Base-by-base conservation (phyloP, 2,113 vertebrate genomes). In the Taxidea taxus region DNA sequence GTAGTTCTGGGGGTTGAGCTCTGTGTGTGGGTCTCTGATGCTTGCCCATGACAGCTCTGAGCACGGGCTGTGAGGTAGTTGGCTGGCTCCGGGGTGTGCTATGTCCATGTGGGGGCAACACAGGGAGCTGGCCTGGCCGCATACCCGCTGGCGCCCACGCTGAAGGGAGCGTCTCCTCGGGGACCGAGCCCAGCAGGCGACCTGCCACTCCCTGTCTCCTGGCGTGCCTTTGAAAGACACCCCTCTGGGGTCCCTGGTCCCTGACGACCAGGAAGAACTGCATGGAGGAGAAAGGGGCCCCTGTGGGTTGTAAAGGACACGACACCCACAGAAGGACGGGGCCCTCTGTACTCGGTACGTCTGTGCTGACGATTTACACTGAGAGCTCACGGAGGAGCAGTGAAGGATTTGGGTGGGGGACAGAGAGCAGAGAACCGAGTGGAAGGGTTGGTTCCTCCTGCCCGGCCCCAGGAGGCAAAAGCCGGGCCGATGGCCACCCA, bases 231-330 rank as follows among this genome's bases (percentile, higher is more conserved):
- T 18, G 7, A 20, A 18, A 51, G 58, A 10, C 7, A 2, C 37
- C 44, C 25, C 78, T n/a, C 23, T 51, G n/a, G 58, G 64, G 16
- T 66, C 10, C 0, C 27, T 15, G 29, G 16, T 64, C 7, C 25
- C 2, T 23, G 51, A 60, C 0, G n/a, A 23, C 25, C 4, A 3
- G 58, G 51, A 64, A 21, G 16, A 37, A 31, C 23, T 0, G 0
- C 34, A 20, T 4, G 2, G 51, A 54, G 62, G 34, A 84, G 44
- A 39, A 85, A 42, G 56, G 64, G 44, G n/a, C 37, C 42, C 74
- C 82, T 5, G 31, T 23, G 29, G 72, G 12, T 34, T 68, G 16
- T 10, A 3, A 7, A 31, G 75, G 75, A 4, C 6, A 12, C 3
- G 11, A 25, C 68, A 14, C 75, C 54, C n/a, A 23, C 58, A 13